Conservation (phyloP, 2,113 vertebrate species). For the Sylvietta virens region DNA sequence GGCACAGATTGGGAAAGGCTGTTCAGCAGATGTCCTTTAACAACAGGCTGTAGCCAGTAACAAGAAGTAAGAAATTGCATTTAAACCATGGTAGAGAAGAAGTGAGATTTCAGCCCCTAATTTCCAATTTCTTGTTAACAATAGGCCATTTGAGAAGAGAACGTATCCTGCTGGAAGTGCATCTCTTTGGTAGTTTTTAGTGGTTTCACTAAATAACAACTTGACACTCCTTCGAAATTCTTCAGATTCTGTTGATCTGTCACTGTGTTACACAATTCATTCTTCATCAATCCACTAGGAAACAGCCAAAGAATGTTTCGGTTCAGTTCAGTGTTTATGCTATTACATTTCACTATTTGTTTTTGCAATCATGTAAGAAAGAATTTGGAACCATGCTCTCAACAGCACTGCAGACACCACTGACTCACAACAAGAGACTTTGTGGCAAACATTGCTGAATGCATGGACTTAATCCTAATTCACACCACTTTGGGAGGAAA, state of each 20-base stretch:
- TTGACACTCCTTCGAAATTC: background rate
- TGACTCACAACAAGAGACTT: background rate
- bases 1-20: background rate
- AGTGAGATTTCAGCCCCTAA: background rate
- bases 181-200: background rate
- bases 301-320: conserved; percentile 6
- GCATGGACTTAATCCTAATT: background rate
- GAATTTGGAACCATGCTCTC: background rate
- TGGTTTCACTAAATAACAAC: background rate
- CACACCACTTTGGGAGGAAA: background rate
- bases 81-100: background rate
- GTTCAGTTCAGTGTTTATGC: conserved; percentile 1
- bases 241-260: background rate
- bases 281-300: background rate
- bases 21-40: background rate
- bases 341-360: conserved; percentile 15
- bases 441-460: background rate
- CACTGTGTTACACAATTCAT: conserved; percentile 7
- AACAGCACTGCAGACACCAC: background rate
- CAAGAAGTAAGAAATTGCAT: background rate
- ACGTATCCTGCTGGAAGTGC: background rate
- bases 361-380: background rate
- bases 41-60: background rate
- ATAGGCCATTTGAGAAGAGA: background rate
- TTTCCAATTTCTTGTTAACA: background rate